Evolutionary conservation across 2,888 invertebrate species (phyloP), one percentile per base, ranked within the genome.

Genomic region (Ditylenchus weischeri): DNA sequence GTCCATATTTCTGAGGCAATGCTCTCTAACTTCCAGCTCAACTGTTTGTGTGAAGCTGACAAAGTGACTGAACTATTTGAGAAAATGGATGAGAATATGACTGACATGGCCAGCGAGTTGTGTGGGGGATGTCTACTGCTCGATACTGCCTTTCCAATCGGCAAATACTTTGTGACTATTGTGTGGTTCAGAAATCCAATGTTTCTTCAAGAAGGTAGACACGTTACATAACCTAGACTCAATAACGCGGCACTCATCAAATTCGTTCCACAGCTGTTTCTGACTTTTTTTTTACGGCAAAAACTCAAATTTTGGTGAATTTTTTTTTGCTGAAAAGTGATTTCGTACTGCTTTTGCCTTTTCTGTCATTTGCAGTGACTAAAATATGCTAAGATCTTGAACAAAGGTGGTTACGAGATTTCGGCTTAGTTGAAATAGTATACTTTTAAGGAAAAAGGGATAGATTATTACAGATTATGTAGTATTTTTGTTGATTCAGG

Each of bases 111-210:
- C 35, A 19, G 36, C 11, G 36, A 64, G 47, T 35, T 67, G 21
- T 43, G 43, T 43, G 68, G 68, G n/a, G 68, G 66, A 3, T 68
- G 68, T 47, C 15, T 65, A 36, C 50, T 68, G 47, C 47, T 68
- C 4, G 65, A 60, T 19, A 43, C 59, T 0, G 47, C 65, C 19
- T 57, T 68, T 43, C 38, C 49, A 21, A 18, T 66, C 18, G 35
- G 65, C 23, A 38, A 48, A 38, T 62, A 48, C 48, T 62, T 62
- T 47, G 48, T 68, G 35, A 67, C 66, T 19, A 51, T 66, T n/a
- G 47, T 68, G 11, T 68, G 68, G 68, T 68, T 68, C 61, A 5
- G 68, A 15, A 68, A 68, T 36, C 29, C 57, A 18, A 48, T 50
- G 15, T 68, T 68, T 49, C 35, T 68, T 23, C 47, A 62, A 50